Conservation (phyloP, 2,113 vertebrate species). For the Trochalopteron elliotii region DNA sequence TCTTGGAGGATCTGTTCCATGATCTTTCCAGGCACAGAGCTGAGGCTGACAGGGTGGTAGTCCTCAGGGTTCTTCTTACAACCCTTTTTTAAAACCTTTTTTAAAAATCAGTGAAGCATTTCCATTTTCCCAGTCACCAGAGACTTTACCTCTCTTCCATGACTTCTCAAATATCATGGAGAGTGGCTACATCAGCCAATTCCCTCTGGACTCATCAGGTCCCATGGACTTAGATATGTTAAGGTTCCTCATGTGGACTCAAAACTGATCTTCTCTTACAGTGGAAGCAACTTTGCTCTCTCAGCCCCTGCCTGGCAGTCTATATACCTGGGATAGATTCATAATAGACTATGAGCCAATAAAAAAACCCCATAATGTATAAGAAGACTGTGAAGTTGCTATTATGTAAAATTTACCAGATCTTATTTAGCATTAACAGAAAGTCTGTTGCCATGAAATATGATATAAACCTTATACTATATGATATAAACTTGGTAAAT, state of each 20-base stretch:
- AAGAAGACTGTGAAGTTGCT: not conserved
- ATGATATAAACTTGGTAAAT: not conserved
- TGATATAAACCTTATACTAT: not conserved
- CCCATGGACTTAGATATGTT: not conserved
- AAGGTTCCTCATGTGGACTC: not conserved
- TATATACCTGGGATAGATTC: not conserved
- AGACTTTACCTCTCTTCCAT: not conserved
- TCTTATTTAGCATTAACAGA: not conserved
- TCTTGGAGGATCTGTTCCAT: not conserved
- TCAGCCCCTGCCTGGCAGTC: not conserved
- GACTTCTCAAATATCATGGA: not conserved
- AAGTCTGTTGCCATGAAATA: not conserved
- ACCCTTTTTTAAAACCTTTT: not conserved
- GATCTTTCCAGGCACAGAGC: not conserved
- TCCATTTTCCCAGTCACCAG: not conserved
- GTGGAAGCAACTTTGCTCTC: not conserved
- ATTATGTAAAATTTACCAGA: not conserved
- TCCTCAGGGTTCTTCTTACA: not conserved
- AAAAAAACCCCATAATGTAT: accelerated
- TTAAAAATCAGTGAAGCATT: not conserved
- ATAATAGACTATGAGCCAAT: not conserved
- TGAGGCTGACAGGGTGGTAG: not conserved
- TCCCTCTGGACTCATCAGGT: not conserved
- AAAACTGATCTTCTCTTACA: not conserved
- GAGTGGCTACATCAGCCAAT: not conserved